A percentile compares a stretch with the other conserved stretches of the same genome.
Evolutionary conservation across 2,888 invertebrate species (phyloP).

Genomic region (Orthosia gothica): DNA sequence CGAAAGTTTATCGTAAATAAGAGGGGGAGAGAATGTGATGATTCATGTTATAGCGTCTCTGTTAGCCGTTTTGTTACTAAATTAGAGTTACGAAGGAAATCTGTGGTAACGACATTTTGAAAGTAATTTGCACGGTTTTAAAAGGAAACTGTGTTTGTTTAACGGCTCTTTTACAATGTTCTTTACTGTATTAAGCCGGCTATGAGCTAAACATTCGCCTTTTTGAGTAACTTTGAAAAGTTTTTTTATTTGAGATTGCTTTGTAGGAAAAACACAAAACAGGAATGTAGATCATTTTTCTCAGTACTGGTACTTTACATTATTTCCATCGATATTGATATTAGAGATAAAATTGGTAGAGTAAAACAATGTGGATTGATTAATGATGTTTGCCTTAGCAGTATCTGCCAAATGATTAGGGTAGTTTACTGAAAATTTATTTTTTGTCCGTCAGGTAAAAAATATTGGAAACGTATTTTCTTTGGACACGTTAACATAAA

Average conservation of each 20-base stretch:
- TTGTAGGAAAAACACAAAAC: neutral
- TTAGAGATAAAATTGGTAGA: neutral
- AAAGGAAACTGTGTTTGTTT: constrained; percentile 46
- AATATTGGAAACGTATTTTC: too few species aligned
- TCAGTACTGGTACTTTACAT: neutral
- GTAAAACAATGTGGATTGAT: neutral
- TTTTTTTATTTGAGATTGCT: constrained; percentile 29
- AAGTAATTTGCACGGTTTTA: constrained; percentile 63
- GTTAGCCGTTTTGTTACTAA: constrained; percentile 65
- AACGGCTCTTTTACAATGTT: constrained; percentile 49
- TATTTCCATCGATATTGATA: neutral
- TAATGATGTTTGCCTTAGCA: neutral
- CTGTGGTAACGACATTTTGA: constrained; percentile 61
- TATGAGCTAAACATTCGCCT: constrained; percentile 44
- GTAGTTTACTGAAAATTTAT: too few species aligned
- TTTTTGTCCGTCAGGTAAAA: too few species aligned
- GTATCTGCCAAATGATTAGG: too few species aligned
- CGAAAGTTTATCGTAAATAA: constrained; percentile 67
- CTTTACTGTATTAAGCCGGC: constrained; percentile 41
- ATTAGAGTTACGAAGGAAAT: constrained; percentile 64
- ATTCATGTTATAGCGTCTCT: constrained; percentile 60
- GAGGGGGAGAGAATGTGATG: constrained; percentile 53
- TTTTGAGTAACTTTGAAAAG: constrained; percentile 35
- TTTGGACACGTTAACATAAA: too few species aligned
- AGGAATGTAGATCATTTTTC: neutral